Evolutionary conservation across 2,113 vertebrate genomes (phyloP), one percentile per base, ranked within the genome.

Genomic region (Hemicordylus capensis): DNA sequence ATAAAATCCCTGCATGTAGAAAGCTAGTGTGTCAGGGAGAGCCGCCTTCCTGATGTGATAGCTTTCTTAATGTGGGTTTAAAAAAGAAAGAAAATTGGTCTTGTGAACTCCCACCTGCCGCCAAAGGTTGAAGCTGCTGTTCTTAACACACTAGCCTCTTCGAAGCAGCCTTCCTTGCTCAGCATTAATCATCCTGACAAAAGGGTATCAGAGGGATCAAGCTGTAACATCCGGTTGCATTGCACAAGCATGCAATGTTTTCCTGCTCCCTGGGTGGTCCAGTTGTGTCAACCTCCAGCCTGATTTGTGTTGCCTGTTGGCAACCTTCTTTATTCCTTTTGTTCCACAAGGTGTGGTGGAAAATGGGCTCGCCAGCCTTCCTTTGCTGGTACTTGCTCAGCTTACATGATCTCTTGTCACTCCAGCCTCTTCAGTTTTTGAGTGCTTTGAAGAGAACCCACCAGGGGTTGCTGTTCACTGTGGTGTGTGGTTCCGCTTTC

Each of bases 341-440:
- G 6, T 37, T 73, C n/a, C 54, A 0, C 22, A 76, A 76, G 83
- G 77, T 46, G 72, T 76, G 83, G 37, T 39, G 63, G 46, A 37
- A 1, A 26, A 20, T 8, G 7, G 4, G 34, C 19, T 58, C n/a
- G 44, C 54, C 72, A 73, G 69, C 59, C 39, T 67, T 80, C 17
- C 42, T 42, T 79, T 85, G 73, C 82, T 61, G 39, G 74, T 75
- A 11, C 19, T 26, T 80, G 14, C 75, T n/a, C 80, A 24, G 37
- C 37, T 42, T 31, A 63, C 24, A 1, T 19, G 19, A 20, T 56
- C 28, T 42, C 70, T 58, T 54, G 51, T 24, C 3, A 0, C 42
- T 22, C 22, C 20, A 5, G 17, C 4, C 66, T 20, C 19, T 37
- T 17, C n/a, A 6, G 37, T 64, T 64, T 15, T 34, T 5, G 2